Evolutionary conservation across 2,888 invertebrate species (phyloP), one percentile per base, ranked within the genome.

Genomic region (Lepetodrilus schrolli): DNA sequence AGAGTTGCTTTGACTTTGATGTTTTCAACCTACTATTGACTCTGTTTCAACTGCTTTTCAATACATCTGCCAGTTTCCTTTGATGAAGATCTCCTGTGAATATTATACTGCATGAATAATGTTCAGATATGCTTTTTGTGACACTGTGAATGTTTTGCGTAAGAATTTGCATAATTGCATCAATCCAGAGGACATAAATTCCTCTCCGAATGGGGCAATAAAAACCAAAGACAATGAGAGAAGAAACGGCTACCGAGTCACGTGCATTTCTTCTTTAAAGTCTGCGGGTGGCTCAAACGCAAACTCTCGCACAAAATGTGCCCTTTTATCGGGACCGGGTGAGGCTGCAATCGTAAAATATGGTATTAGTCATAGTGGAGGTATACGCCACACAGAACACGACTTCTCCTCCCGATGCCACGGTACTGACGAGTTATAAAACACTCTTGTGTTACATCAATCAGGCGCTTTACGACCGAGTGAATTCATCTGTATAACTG

Each of bases 301-400:
- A n/a, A n/a, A n/a, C n/a, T n/a, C n/a, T n/a, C n/a, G n/a, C n/a
- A n/a, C n/a, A 26, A 17, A 13, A 17, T 5, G 43, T 23, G 47
- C 26, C 47, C 68, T 23, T 65, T 23, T 26, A 23, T 43, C 38
- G 21, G 13, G 43, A 30, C 68, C 10, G 30, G 43, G 4, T 47
- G 68, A 68, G 47, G 47, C 43, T 47, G 17, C 68, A 47, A 68
- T 68, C 68, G 26, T 68, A 68, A 68, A 68, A 38, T 47, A 68
- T 47, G 1, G 68, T 47, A 68, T 68, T 68, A 68, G 68, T 68
- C 68, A 68, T 43, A 43, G 43, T 26, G 30, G 58, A 58, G 58
- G 58, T 58, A 58, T 58, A 58, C 34, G 58, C 58, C 26, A 34
- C 26, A 26, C 34, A 23, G n/a, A 58, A 58, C 34, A 34, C 34